phyloP scores from a whole-genome alignment of 2,888 invertebrate species.

The Lottia scabra region DNA sequence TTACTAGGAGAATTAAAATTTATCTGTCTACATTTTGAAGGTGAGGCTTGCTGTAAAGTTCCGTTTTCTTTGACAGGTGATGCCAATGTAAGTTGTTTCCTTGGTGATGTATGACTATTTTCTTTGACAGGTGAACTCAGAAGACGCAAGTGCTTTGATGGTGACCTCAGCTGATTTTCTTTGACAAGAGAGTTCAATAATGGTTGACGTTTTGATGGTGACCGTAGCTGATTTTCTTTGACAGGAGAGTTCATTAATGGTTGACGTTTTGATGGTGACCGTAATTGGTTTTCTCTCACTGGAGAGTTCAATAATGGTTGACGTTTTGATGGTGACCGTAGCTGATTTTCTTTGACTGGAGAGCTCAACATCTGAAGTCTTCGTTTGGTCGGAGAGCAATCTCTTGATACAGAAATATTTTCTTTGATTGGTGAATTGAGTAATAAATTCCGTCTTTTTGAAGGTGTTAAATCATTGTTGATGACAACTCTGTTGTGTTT shows the following conservation, averaged over 20 bases:
- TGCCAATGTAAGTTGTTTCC: background rate
- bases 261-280: no score
- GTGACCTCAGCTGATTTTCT: no score
- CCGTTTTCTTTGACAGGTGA: background rate
- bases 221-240: background rate
- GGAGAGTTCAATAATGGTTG: no score
- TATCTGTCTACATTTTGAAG: no score
- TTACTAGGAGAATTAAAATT: no score
- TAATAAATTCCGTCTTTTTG: background rate
- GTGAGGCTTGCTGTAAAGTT: no score
- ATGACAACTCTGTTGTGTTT: background rate
- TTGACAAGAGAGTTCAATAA: no score
- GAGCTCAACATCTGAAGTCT: background rate
- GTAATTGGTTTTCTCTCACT: no score
- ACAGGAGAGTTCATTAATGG: no score
- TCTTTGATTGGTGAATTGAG: constrained; percentile 12
- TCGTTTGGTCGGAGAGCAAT: background rate
- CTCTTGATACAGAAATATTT: background rate
- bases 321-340: no score
- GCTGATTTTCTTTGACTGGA: background rate
- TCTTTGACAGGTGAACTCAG: background rate
- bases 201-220: no score
- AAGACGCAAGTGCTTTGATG: no score
- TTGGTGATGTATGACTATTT: background rate
- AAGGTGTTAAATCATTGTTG: background rate